These are phyloP conservation scores for Lepidothrix coronata DNA, from an alignment of 2,113 vertebrate species.

Conservation along the genomic window DNA sequence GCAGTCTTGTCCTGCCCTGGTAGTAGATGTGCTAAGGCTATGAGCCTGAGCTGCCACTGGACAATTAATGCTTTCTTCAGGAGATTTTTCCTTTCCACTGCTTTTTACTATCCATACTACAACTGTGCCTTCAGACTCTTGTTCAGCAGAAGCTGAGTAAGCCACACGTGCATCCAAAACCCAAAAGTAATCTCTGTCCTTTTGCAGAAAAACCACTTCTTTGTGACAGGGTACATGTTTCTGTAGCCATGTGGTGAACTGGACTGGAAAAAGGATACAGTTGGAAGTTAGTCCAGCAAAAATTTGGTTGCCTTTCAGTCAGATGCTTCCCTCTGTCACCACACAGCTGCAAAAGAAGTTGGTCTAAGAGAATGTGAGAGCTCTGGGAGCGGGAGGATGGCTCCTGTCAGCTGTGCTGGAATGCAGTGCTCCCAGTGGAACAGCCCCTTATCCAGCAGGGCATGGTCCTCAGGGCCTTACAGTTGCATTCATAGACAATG, in stretches of 20 bases:
- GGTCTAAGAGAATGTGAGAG: neutral
- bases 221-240: neutral
- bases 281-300: slow-evolving; percentile 9
- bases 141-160: neutral
- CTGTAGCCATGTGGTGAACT: neutral
- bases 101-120: neutral
- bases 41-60: neutral
- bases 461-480: neutral
- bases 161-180: neutral
- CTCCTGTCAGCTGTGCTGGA: neutral
- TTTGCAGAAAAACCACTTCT: neutral
- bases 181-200: neutral
- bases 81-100: neutral
- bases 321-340: neutral
- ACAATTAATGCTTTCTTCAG: neutral
- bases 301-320: neutral
- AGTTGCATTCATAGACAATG: accelerated
- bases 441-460: neutral
- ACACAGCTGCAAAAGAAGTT: slow-evolving; percentile 28
- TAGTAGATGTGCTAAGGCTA: neutral
- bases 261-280: neutral
- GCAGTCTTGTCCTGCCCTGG: neutral
- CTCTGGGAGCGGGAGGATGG: neutral
- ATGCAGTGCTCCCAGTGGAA: neutral
- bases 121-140: neutral